Evolutionary conservation across 1,140 invertebrate genomes (phyloP).

Genomic region (Dreissena rostriformis): DNA sequence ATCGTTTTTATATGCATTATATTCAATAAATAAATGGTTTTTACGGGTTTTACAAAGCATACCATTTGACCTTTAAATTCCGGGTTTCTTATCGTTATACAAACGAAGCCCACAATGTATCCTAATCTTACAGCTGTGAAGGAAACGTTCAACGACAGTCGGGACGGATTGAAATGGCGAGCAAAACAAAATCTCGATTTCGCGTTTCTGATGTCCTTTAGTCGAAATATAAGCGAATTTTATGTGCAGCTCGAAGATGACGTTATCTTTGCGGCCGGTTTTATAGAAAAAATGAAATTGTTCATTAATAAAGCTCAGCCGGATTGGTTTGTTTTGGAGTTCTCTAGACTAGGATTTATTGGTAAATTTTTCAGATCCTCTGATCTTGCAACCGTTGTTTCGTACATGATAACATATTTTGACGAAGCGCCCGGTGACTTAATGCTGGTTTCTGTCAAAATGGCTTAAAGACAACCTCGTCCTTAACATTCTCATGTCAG

Average conservation of each 20-base stretch:
- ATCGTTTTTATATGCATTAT: no score
- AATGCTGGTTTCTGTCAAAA: conserved; percentile 70
- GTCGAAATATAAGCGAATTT: conserved; percentile 71
- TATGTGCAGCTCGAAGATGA: conserved; percentile 81
- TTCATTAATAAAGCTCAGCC: conserved; percentile 7
- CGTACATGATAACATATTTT: conserved; percentile 74
- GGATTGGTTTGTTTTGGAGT: conserved; percentile 79
- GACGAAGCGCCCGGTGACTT: conserved; percentile 78
- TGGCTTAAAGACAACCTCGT: conserved; percentile 57
- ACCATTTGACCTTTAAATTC: no score
- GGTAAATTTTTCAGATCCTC: conserved; percentile 77
- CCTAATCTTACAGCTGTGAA: conserved; percentile 72
- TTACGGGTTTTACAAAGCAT: no score
- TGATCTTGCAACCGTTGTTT: conserved; percentile 71
- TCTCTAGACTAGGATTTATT: conserved; percentile 78
- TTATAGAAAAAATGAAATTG: conserved; percentile 73
- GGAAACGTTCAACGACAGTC: conserved; percentile 75
- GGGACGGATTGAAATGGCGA: conserved; percentile 75
- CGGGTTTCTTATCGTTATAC: conserved; percentile 77
- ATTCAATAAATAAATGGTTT: no score
- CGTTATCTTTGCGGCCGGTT: conserved; percentile 74
- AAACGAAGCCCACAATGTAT: conserved; percentile 70
- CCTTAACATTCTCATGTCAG: conserved; percentile 60
- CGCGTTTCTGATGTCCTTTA: conserved; percentile 76
- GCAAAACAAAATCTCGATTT: conserved; percentile 81